Evolutionary conservation across 2,888 invertebrate genomes (phyloP), one percentile per base, ranked within the genome.

Genomic region (Scelioninae gen. 1): DNA sequence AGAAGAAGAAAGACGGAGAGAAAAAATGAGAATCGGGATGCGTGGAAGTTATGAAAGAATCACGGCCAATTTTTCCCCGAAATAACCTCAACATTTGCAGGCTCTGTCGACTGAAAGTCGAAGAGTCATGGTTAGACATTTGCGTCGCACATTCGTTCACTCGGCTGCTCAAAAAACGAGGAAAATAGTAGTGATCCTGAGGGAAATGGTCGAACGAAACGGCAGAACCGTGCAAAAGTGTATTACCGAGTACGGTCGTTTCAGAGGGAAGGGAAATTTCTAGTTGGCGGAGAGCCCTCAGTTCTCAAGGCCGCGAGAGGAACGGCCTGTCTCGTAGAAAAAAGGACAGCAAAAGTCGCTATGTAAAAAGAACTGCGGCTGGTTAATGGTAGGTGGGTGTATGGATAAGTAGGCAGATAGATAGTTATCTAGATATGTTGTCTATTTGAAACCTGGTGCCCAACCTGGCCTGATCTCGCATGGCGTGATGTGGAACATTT

Each of bases 231-330:
- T 47, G 47, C 47, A 47, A 47, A 16, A 47, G 47, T 16, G 6
- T 10, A 6, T 23, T 23, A 5, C 11, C 45, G n/a, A 45, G 45
- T 45, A 11, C n/a, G 6, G 11, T 9, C 11, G 45, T 11, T 53
- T 31, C 5, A 13, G 16, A 49, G 63, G 23, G 40, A 40, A 58
- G 40, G 40, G 58, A 58, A 51, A 29, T 51, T 51, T 51, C 29
- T 51, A 51, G 51, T 51, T 16, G 47, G 6, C 47, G 15, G 9
- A 15, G 63, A 38, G 43, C 51, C 43, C 65, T n/a, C 49, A 63
- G 49, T 51, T 84, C 88, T 87, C 89, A 90, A 90, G 90, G 90
- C 88, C 90, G 89, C 87, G 88, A 90, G 89, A 90, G 90, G 90
- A 90, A 89, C 89, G 89, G 89, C 90, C 89, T 88, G 47, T 31